These are phyloP conservation scores for Philereme vetulata DNA, from an alignment of 2,888 invertebrate species.

Conservation along the genomic window DNA sequence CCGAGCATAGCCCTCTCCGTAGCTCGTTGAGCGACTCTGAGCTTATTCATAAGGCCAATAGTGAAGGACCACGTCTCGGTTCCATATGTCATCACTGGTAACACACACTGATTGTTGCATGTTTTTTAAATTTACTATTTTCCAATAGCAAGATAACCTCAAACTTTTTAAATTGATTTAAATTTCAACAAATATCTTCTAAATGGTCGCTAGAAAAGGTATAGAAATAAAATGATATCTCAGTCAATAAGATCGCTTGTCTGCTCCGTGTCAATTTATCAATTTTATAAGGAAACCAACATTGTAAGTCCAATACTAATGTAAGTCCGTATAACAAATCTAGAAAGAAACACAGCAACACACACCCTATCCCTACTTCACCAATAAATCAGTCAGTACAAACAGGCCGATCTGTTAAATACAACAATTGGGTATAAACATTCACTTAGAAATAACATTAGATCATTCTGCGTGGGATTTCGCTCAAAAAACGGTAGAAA, in stretches of 20 bases:
- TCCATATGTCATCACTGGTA: too few relatives aligned
- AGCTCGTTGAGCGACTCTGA: too few relatives aligned
- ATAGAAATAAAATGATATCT: too few relatives aligned
- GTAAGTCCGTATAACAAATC: background rate
- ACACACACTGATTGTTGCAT: too few relatives aligned
- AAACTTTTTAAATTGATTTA: too few relatives aligned
- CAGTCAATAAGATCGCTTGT: background rate
- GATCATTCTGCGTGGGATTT: conserved; percentile 40
- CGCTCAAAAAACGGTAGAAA: conserved; percentile 47
- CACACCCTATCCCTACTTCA: conserved; percentile 18
- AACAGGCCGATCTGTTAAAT: conserved; percentile 34
- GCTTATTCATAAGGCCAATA: too few relatives aligned
- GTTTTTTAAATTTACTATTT: too few relatives aligned
- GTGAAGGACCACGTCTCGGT: too few relatives aligned
- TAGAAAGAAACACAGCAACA: conserved; percentile 27
- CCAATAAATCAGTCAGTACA: conserved; percentile 36
- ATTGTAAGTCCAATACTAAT: conserved; percentile 6
- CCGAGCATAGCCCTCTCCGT: too few relatives aligned
- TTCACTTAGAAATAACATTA: conserved; percentile 47
- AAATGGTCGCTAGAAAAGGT: too few relatives aligned
- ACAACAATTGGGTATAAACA: conserved; percentile 49
- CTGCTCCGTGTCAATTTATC: conserved; percentile 5
- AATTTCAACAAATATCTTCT: too few relatives aligned
- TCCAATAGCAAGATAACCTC: too few relatives aligned
- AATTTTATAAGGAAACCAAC: conserved; percentile 10